Base-by-base conservation (phyloP, 2,888 invertebrate species). In the Philereme transversata region DNA sequence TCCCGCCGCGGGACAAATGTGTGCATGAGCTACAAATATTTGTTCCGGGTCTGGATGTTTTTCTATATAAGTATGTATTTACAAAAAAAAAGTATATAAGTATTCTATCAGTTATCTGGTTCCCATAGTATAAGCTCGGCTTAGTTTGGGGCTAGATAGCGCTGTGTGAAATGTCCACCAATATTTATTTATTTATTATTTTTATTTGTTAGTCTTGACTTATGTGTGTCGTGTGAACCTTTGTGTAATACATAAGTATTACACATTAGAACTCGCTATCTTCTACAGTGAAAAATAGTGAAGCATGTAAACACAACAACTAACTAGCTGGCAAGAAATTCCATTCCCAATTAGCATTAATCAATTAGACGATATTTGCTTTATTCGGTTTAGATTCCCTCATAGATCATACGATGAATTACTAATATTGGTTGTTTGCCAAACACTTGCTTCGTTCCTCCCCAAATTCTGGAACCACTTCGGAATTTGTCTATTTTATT, bases 391-490 rank as follows among this genome's bases (percentile, higher is more conserved):
- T 70, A 73, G 72, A 78, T 78, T 78, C 69, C 64, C 69, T 67
- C 65, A 64, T 66, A 62, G 70, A 72, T 72, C 74, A 73, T 71
- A 71, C 74, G 74, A 75, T 72, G 71, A 70, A 10, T 75, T 77
- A 74, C 72, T 76, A 70, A 60, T 73, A 76, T 82, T 87, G 87
- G 79, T 80, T 61, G 71, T 72, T 70, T 83, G 87, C 89, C 87
- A 87, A 79, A 70, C 67, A 68, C 65, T 73, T 70, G 71, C 60
- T 55, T 50, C 53, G 53, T 57, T 43, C 33, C 47, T 49, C 65
- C 67, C 69, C 67, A 60, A 64, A 79, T 79, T 75, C 74, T 71
- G 65, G 66, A 70, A 72, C 60, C 70, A 71, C 71, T 62, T 71
- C 55, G 69, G 76, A 77, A 78, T 78, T 76, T 64, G 63, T 65